Percentiles rank a stretch among this genome's conserved stretches.
These are phyloP conservation scores for Eidolon dupreanum DNA, from an alignment of 2,797 vertebrate species.

Conservation along the genomic window DNA sequence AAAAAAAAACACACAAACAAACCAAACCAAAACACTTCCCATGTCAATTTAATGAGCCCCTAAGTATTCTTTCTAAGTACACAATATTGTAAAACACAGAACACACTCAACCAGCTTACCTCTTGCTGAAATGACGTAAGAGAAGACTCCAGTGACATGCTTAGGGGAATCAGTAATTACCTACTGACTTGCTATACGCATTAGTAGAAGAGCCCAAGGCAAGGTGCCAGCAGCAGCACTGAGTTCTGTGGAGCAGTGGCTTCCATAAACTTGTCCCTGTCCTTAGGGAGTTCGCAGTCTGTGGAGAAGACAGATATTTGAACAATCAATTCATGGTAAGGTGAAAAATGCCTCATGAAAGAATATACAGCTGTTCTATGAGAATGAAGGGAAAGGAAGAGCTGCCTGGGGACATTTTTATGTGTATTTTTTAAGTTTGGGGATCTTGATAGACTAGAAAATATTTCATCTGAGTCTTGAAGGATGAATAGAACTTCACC, in stretches of 20 bases:
- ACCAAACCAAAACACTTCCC: not conserved
- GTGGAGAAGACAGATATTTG: not conserved
- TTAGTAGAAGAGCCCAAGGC: not conserved
- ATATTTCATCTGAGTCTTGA: not conserved
- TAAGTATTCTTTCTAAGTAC: conserved; percentile 16
- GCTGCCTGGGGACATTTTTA: too few species aligned
- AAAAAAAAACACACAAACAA: not conserved
- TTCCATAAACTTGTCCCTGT: not conserved
- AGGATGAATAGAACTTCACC: not conserved
- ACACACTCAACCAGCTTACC: not conserved
- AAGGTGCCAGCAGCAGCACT: not conserved
- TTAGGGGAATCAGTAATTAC: not conserved
- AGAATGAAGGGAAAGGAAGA: not conserved
- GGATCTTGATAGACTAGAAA: not conserved
- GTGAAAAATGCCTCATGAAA: not conserved
- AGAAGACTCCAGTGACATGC: not conserved
- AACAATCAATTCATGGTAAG: not conserved
- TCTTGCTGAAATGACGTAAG: not conserved
- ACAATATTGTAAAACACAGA: not conserved
- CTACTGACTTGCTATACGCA: not conserved
- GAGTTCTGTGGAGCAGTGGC: not conserved
- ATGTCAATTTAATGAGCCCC: not conserved
- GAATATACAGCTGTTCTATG: not conserved
- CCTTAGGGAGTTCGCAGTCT: not conserved
- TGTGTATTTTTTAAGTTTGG: too few species aligned